These are phyloP conservation scores for Moxostoma hubbsi DNA, from an alignment of 2,797 vertebrate genomes.

Conservation along the genomic window DNA sequence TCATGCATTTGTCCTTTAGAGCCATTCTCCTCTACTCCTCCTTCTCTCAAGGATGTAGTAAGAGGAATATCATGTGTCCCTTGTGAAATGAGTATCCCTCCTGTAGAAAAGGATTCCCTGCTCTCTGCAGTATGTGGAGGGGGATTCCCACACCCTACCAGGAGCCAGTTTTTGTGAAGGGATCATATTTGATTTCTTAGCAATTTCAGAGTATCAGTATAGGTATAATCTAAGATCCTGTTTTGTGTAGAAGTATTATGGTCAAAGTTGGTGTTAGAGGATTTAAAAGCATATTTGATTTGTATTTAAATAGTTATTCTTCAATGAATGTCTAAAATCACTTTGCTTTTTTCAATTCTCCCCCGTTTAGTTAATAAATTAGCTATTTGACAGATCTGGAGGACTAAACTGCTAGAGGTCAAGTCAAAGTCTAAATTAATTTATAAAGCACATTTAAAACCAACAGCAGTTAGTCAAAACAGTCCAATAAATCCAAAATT, in stretches of 20 bases:
- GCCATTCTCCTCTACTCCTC: not conserved
- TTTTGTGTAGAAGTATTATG: not conserved
- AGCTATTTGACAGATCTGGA: not conserved
- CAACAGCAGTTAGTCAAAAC: too few species aligned
- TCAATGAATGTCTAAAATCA: not conserved
- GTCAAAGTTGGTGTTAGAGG: not conserved
- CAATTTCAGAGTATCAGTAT: not conserved
- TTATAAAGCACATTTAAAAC: too few species aligned
- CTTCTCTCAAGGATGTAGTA: not conserved
- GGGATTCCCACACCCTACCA: not conserved
- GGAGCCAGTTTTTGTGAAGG: not conserved
- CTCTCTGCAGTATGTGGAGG: not conserved
- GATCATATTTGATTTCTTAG: not conserved
- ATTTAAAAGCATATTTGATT: not conserved
- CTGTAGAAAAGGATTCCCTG: not conserved
- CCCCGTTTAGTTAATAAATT: not conserved
- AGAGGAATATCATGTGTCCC: not conserved
- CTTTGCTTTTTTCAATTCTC: not conserved
- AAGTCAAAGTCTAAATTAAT: too few species aligned
- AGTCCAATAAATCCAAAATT: too few species aligned
- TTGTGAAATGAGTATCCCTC: slow-evolving; percentile 2
- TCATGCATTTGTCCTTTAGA: slow-evolving; percentile 13
- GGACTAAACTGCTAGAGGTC: too few species aligned
- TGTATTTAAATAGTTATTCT: not conserved
- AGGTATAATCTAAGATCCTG: not conserved